Evolutionary conservation across 2,797 vertebrate species (phyloP).

Genomic region (Glyptemys insculpta): DNA sequence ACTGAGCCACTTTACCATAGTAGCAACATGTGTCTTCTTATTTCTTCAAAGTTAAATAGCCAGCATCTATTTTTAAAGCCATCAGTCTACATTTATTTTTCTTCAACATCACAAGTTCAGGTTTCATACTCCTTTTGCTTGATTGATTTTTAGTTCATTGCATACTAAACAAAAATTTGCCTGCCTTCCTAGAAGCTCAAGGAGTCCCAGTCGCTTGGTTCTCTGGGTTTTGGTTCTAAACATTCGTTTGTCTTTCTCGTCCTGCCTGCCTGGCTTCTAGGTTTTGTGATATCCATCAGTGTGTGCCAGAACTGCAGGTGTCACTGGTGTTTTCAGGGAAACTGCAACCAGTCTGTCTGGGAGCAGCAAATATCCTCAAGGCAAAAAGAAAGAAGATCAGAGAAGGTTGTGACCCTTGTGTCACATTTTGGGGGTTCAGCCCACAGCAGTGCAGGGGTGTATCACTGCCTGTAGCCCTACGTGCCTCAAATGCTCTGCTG

Average conservation of each 20-base stretch:
- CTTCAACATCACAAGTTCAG: not conserved
- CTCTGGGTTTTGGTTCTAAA: not conserved
- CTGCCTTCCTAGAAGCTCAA: not conserved
- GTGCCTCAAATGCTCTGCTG: not conserved
- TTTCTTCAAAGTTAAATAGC: not conserved
- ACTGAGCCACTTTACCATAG: not conserved
- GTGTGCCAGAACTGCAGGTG: not conserved
- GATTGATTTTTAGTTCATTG: not conserved
- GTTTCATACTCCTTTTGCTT: not conserved
- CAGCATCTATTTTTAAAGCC: not conserved
- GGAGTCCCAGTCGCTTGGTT: not conserved
- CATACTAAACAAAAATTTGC: not conserved
- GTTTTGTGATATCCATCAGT: not conserved
- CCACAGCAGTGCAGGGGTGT: not conserved
- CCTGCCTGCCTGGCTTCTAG: not conserved
- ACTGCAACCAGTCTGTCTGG: slow-evolving; percentile 23
- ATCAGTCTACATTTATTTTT: not conserved
- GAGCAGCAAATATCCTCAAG: slow-evolving; percentile 48
- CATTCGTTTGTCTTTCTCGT: not conserved
- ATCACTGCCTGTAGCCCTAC: not conserved
- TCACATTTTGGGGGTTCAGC: not conserved
- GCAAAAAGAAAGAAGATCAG: slow-evolving; percentile 6
- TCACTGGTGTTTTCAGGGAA: slow-evolving; percentile 30
- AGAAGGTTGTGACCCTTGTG: not conserved
- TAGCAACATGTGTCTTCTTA: not conserved